Evolutionary conservation across 2,113 vertebrate genomes (phyloP).

Genomic region (human): DNA sequence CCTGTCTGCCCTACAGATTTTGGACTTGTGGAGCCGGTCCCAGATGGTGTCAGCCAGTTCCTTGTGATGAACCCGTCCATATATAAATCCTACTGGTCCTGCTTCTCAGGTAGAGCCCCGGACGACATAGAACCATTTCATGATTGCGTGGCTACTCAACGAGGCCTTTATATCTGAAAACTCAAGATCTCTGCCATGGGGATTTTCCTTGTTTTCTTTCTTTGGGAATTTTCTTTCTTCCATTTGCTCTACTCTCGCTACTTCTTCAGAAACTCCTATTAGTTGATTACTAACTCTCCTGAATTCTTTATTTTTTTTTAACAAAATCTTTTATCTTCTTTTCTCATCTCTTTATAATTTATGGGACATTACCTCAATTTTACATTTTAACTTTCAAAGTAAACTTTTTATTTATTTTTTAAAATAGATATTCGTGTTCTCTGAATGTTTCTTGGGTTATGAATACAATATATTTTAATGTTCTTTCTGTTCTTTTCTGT

Average conservation of each 20-base stretch:
- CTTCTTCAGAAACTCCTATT: background rate
- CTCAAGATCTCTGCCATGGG: background rate
- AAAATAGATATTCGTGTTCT: background rate
- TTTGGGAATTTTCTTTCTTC: background rate
- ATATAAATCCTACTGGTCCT: background rate
- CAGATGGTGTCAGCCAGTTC: background rate
- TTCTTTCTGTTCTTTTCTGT: background rate
- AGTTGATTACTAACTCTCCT: background rate
- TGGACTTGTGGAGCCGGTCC: background rate
- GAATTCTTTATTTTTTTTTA: background rate
- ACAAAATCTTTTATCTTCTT: background rate
- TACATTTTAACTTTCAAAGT: background rate
- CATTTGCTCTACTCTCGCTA: background rate
- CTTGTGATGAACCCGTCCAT: background rate
- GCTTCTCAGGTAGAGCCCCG: background rate
- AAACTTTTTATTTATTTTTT: background rate
- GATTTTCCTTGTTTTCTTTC: background rate
- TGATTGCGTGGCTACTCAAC: fast-evolving
- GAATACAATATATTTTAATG: background rate
- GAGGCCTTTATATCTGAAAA: background rate
- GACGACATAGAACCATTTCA: background rate
- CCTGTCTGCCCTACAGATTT: background rate
- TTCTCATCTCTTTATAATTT: background rate
- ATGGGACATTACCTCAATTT: background rate
- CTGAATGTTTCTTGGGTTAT: background rate